Evolutionary conservation across 2,797 vertebrate genomes (phyloP), one percentile per base, ranked within the genome.

Genomic region (Xenops minutus): DNA sequence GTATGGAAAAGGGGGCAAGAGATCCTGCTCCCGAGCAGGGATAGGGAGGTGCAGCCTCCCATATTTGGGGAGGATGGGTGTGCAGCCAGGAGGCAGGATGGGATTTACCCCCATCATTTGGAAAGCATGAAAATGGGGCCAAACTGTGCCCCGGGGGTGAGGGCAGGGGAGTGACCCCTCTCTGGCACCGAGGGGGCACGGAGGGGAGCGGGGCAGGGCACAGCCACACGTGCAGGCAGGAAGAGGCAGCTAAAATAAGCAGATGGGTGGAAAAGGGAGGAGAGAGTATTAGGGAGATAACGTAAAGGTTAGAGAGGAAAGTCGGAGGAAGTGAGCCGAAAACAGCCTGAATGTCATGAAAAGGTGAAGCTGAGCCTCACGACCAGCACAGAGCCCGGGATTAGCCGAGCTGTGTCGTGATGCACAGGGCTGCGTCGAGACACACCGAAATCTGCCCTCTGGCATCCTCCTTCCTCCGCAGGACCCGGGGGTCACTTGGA

Each of bases 191-290:
- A 34, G 16, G 36, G 72, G 76, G 44, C 68, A 55, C 3, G 1
- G 71, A 72, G 79, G 62, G 48, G 52, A 15, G 0, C 46, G 3
- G 81, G 67, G 52, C 61, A 74, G 67, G 73, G 84, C 73, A 68
- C 80, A 43, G 62, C 79, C 88, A 12, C 76, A 43, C 19, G 24
- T 32, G 77, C 59, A 1, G 92, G 71, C 94, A 96, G 96, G 95
- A 97, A 96, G 86, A 87, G 36, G 63, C 92, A 92, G 91, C 95
- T 95, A 97, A 97, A 97, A 97, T 85, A 94, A 95, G 94, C 93
- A 46, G 85, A 82, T n/a, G 83, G 93, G 90, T 95, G 95, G 96
- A 91, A 94, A 95, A 95, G 92, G 95, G 94, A 96, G 96, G 95
- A 87, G 95, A 93, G 77, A 78, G 36, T 7, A 22, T 74, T 63